Conservation (phyloP, 1,140 invertebrate species). For the Hylaeus anthracinus region DNA sequence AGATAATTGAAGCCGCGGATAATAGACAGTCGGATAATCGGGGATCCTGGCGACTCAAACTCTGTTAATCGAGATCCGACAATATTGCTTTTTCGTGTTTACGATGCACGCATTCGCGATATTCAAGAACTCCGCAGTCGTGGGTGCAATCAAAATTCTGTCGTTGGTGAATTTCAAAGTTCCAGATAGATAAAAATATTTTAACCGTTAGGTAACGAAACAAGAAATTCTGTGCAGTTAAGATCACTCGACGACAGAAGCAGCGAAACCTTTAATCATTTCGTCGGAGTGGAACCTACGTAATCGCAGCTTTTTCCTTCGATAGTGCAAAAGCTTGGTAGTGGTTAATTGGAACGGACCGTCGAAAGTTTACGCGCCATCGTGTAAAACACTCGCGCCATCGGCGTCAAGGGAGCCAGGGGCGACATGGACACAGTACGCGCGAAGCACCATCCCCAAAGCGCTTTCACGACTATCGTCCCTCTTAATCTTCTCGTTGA, state of each 20-base stretch:
- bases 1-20: conserved; percentile 27
- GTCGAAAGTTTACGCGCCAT: no score
- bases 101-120: background rate
- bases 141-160: conserved; percentile 32
- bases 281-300: no score
- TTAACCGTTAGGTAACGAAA: no score
- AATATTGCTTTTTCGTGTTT: conserved; percentile 8
- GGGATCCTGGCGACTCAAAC: conserved; percentile 1
- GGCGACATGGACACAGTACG: conserved; percentile 2
- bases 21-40: conserved; percentile 29
- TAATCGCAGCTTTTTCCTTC: no score
- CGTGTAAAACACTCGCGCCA: conserved; percentile 1
- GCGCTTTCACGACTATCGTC: conserved; percentile 57
- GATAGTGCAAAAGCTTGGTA: no score
- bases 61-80: conserved; percentile 9
- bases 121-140: conserved; percentile 5
- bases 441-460: conserved; percentile 29
- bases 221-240: no score
- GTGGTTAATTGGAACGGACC: no score
- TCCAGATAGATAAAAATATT: no score
- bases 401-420: background rate
- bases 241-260: no score
- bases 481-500: conserved; percentile 58
- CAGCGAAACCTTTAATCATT: no score
- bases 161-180: conserved; percentile 5